Base-by-base conservation (phyloP, 2,113 vertebrate genomes). In the Nothobranchius furzeri region DNA sequence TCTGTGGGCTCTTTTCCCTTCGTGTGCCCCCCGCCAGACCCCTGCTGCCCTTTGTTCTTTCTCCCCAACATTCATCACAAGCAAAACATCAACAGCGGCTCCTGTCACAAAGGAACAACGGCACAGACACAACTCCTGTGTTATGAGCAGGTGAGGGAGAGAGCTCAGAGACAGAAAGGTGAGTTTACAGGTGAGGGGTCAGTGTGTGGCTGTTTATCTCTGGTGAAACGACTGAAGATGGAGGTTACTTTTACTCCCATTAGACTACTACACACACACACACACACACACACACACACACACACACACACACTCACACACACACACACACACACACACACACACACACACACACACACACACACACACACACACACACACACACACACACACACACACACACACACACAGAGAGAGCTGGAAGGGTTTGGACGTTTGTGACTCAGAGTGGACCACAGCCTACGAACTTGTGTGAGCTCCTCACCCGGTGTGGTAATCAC, bases 81-180 rank as follows among this genome's bases (percentile, higher is more conserved):
- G 76, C 52, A 30, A 73, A 77, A 85, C 71, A 90, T 83, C 74
- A 78, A 85, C 30, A 30, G 30, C 4, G 30, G 30, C 30, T 30
- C 30, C 3, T 1, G 30, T 30, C 30, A 3, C 82, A 88, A 79
- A 84, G 76, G 62, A 85, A 86, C 78, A 53, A 67, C 75, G 82
- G 79, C 64, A 37, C 55, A 88, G 89, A 91, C 87, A 90, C 59
- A 70, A 64, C 48, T 15, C 35, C 43, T 15, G 46, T 20, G 20
- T 20, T 20, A 20, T 20, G 20, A 20, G 20, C 2, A 30, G 40
- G 40, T 46, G 68, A 67, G 75, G 68, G 63, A 50, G 70, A 51
- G 58, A 78, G 60, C 65, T 60, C 6, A 70, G 64, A 30, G 30
- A 30, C 30, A 30, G 30, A 30, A 30, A 30, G 30, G 30, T 30